Evolutionary conservation across 2,113 vertebrate species (phyloP), one percentile per base, ranked within the genome.

Genomic region (Malaclemys terrapin): DNA sequence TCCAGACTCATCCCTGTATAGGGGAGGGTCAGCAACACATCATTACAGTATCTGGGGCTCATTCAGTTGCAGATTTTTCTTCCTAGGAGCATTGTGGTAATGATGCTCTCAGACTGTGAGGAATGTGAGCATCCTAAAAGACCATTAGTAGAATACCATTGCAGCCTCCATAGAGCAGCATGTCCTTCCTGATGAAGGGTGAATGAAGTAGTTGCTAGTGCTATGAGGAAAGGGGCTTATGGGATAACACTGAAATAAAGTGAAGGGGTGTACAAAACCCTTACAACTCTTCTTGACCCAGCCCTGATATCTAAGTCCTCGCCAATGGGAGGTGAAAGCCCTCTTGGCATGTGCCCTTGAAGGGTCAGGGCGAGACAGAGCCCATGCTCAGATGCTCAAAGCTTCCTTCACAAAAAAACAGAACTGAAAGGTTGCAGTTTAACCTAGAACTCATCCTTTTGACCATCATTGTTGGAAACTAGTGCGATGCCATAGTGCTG

Each of bases 1-100:
- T 75, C 27, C 0, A 1, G 35, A 35, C 9, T 56, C 3, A 0
- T 14, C 3, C 49, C 6, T 16, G 25, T 13, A 56, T 57, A 62
- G 49, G 78, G 35, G 10, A 24, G 10, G 50, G 54, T 38, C 80
- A 72, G 62, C 75, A 35, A 4, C 2, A 0, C 5, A 24, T 65
- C 47, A 54, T 54, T 2, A 0, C 25, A 13, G 49, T 2, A 25
- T 0, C 0, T 20, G 76, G 82, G 22, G 25, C 52, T 54, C 1
- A 2, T 35, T 72, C 86, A 12, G 29, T 75, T 76, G 31, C 35
- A 19, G 19, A 82, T 22, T 3, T 22, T n/a, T 3, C 49, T 82
- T 87, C 52, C 25, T 11, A 8, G 50, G n/a, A 78, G 20, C 11
- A 84, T 49, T 29, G 50, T n/a, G 83, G 4, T 35, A 8, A 82